Evolutionary conservation across 1,140 invertebrate species (phyloP).

Genomic region (Euura saliciscinereae): DNA sequence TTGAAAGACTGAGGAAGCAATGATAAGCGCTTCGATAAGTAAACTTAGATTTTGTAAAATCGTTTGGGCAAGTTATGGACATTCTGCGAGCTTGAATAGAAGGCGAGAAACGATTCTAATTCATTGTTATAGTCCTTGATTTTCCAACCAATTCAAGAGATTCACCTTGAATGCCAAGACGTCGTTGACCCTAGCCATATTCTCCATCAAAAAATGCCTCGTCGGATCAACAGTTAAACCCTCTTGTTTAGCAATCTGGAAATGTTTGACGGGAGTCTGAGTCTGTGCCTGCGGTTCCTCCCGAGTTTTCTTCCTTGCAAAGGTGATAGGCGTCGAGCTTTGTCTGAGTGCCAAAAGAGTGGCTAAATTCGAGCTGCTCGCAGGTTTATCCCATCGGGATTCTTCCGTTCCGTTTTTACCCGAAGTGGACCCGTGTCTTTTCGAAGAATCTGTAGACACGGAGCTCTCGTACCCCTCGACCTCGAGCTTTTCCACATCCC

Average conservation of each 20-base stretch:
- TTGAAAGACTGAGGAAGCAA: too few relatives aligned
- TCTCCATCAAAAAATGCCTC: constrained; percentile 20
- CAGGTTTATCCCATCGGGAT: background rate
- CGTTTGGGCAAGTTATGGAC: background rate
- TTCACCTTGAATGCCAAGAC: constrained; percentile 43
- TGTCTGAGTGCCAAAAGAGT: constrained; percentile 37
- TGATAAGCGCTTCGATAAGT: background rate
- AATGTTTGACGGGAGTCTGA: constrained; percentile 8
- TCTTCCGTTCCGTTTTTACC: background rate
- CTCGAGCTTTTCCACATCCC: constrained; percentile 17
- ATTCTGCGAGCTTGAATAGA: constrained; percentile 8
- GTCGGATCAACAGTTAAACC: constrained; percentile 17
- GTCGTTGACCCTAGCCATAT: constrained; percentile 26
- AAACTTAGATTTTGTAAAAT: constrained; percentile 5
- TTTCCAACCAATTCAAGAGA: background rate
- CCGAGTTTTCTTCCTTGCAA: constrained; percentile 27
- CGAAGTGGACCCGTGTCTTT: background rate
- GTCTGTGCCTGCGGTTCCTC: background rate
- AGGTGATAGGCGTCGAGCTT: constrained; percentile 38
- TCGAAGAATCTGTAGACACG: background rate
- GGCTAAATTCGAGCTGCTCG: constrained; percentile 19
- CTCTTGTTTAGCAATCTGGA: constrained; percentile 5
- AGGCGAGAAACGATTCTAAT: too few relatives aligned
- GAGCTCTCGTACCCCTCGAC: background rate
- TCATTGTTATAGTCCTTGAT: too few relatives aligned